Evolutionary conservation across 2,797 vertebrate genomes (phyloP).

Genomic region (Tenualosa thibaudeaui): DNA sequence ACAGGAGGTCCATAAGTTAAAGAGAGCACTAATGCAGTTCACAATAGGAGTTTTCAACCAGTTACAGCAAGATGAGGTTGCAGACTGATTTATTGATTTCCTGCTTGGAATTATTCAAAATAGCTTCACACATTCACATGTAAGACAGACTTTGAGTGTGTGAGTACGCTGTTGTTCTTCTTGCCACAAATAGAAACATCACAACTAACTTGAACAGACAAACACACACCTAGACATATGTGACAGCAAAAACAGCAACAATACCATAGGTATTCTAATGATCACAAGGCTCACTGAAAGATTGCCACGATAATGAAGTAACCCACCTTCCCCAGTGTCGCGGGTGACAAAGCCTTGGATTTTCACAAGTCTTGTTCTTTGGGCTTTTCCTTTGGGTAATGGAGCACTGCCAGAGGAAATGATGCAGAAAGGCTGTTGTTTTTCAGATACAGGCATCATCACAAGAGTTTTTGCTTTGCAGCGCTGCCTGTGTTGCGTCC

Average conservation of each 20-base stretch:
- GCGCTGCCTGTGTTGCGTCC: too few relatives aligned
- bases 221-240: neutral
- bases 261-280: neutral
- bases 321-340: neutral
- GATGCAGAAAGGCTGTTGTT: neutral
- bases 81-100: too few relatives aligned
- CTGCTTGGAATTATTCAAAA: too few relatives aligned
- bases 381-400: neutral
- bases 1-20: neutral
- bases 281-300: neutral
- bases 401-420: neutral
- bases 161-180: too few relatives aligned
- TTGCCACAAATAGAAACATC: too few relatives aligned
- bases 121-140: too few relatives aligned
- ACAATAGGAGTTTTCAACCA: neutral
- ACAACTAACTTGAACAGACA: too few relatives aligned
- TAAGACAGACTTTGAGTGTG: too few relatives aligned
- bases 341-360: neutral
- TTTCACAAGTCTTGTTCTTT: neutral
- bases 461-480: neutral
- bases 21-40: neutral
- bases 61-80: too few relatives aligned
- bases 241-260: neutral
- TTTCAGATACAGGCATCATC: neutral
- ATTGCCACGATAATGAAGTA: neutral